Evolutionary conservation across 64 coral and sea anemone genomes (phyloP), one percentile per base, ranked within the genome.

Genomic region (Dendronephthya gigantea): DNA sequence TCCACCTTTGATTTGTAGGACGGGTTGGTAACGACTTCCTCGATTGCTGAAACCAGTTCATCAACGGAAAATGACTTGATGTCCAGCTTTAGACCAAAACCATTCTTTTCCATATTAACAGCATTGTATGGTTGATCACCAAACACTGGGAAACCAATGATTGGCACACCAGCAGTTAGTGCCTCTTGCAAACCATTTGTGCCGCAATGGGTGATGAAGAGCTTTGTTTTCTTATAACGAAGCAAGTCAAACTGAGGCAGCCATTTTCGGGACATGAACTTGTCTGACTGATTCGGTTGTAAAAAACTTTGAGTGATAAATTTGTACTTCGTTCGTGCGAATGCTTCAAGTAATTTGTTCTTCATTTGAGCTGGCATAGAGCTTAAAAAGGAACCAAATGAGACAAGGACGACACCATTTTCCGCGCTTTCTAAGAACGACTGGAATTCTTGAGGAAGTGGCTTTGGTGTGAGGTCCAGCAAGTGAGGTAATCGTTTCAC

Each of bases 161-260:
- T 52, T 0, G 87, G 87, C 23, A 88, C 81, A 8, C 87, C 87
- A 39, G 52, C 74, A 4, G 13, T 39, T 3, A 52, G 39, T 40
- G 40, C 79, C 32, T 88, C 87, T 50, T 88, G 62, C 72, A 82
- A 65, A 4, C 87, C 51, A 48, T 88, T 88, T 52, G 59, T 34
- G 23, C 87, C 87, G 37, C 76, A 83, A 40, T 88, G 87, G 14
- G 87, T 83, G 27, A 88, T 39, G 25, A 88, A 88, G 19, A 83
- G 37, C 25, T 40, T 65, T 15, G 36, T 83, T 16, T 88, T 38
- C 8, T 49, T 22, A 40, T 88, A 49, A 25, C 49, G 38, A 27
- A 88, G 34, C 1, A 88, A 82, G n/a, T 83, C 87, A 59, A 83
- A 83, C 37, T 83, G 87, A 31, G 87, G 87, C 7, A 88, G 9